These are phyloP conservation scores for Platycnemis pennipes DNA, from an alignment of 2,888 invertebrate genomes.

Conservation along the genomic window DNA sequence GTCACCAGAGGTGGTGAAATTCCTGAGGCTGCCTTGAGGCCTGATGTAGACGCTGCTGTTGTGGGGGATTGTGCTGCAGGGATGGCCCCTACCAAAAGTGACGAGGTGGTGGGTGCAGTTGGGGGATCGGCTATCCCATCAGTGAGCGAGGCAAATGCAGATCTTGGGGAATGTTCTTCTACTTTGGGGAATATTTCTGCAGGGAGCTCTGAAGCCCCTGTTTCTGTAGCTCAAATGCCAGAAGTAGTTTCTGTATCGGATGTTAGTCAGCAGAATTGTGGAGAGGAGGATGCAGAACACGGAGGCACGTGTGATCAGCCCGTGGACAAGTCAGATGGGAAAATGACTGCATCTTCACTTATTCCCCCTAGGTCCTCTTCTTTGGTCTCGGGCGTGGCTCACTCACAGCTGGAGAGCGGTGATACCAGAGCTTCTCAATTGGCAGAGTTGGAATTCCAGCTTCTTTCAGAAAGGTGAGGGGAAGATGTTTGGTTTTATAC, in stretches of 20 bases:
- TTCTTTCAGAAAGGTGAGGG: conserved; percentile 60
- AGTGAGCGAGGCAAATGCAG: not conserved
- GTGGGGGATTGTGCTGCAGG: not conserved
- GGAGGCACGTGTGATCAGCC: not conserved
- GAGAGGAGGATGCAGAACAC: not conserved
- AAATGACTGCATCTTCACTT: not conserved
- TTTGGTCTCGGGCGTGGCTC: not conserved
- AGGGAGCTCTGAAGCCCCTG: not conserved
- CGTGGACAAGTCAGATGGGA: not conserved
- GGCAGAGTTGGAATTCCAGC: conserved; percentile 45
- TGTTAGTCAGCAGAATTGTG: not conserved
- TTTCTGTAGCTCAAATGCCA: not conserved
- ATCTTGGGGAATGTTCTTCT: not conserved
- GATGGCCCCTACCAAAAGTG: not conserved
- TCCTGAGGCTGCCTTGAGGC: not conserved
- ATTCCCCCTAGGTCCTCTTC: not conserved
- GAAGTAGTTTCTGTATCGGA: not conserved
- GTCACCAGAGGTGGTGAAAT: not conserved
- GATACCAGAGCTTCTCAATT: conserved; percentile 25
- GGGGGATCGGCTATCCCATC: not conserved
- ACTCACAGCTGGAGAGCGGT: not conserved
- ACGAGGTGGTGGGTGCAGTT: not conserved
- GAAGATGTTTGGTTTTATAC: not conserved
- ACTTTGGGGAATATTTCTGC: not conserved
- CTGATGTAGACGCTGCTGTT: not conserved